Evolutionary conservation across 2,888 invertebrate species (phyloP).

Genomic region (Dione vanillae): DNA sequence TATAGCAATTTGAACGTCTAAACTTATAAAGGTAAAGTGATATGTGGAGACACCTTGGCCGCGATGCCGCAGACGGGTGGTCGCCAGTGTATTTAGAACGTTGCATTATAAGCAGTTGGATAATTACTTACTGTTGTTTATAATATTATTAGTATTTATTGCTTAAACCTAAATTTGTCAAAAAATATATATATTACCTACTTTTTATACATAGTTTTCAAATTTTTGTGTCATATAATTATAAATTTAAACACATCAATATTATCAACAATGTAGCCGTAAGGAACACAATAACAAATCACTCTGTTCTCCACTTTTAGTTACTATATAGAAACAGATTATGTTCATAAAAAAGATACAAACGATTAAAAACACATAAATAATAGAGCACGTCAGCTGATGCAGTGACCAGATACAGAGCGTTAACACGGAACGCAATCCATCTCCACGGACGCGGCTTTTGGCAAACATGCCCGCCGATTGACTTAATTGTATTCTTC

Average conservation of each 20-base stretch:
- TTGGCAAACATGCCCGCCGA: conserved; percentile 31
- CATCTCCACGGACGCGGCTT: conserved; percentile 30
- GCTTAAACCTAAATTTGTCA: not conserved
- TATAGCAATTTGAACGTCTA: not conserved
- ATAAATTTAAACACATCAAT: too few relatives aligned
- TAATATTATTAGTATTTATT: not conserved
- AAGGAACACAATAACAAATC: too few relatives aligned
- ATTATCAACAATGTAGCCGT: too few relatives aligned
- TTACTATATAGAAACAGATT: not conserved
- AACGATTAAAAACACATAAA: conserved; percentile 37
- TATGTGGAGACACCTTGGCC: conserved; percentile 41
- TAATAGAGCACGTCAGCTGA: conserved; percentile 28
- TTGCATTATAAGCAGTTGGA: conserved; percentile 1
- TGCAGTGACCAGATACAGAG: conserved; percentile 28
- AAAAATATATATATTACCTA: too few relatives aligned
- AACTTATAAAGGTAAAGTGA: conserved; percentile 13
- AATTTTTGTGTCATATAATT: too few relatives aligned
- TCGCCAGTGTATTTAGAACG: conserved; percentile 37
- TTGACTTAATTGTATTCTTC: not conserved
- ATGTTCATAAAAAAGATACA: not conserved
- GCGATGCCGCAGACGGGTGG: conserved; percentile 44
- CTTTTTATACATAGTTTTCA: too few relatives aligned
- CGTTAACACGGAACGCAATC: conserved; percentile 41
- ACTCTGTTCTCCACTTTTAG: too few relatives aligned
- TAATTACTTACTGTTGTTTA: conserved; percentile 17